A percentile compares a stretch with the other conserved stretches of the same genome.
Conservation (phyloP, 2,113 vertebrate genomes). For the Tetrao urogallus region DNA sequence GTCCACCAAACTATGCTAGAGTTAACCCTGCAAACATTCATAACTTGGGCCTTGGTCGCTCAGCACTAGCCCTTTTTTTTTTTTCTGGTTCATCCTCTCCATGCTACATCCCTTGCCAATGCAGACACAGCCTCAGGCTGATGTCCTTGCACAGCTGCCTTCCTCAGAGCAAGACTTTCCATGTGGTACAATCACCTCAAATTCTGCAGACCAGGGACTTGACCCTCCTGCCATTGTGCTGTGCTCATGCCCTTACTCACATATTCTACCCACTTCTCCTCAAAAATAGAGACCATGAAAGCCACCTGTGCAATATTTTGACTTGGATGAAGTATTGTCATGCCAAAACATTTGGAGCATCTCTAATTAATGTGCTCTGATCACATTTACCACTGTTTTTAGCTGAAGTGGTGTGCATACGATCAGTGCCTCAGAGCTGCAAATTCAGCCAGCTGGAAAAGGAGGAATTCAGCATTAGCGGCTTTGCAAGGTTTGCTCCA, state of each 20-base stretch:
- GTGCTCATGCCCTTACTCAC: neutral
- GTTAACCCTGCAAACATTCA: neutral
- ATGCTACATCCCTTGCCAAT: neutral
- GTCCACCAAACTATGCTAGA: neutral
- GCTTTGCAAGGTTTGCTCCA: neutral
- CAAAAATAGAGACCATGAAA: neutral
- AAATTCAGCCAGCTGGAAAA: slow-evolving; percentile 26
- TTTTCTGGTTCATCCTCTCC: neutral
- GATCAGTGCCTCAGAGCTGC: neutral
- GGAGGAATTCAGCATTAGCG: neutral
- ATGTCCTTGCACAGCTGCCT: neutral
- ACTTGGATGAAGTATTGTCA: neutral
- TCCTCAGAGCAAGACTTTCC: neutral
- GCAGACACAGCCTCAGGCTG: neutral
- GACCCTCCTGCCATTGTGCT: neutral
- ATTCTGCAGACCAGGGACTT: neutral
- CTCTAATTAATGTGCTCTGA: neutral
- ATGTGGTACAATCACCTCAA: neutral
- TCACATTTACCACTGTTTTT: neutral
- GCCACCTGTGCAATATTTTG: neutral
- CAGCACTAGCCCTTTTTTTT: neutral
- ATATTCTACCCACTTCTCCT: neutral
- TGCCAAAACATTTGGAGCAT: neutral
- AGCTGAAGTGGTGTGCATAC: neutral
- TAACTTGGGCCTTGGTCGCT: neutral